phyloP scores from a whole-genome alignment of 2,113 vertebrate species.

The Vicugna pacos region DNA sequence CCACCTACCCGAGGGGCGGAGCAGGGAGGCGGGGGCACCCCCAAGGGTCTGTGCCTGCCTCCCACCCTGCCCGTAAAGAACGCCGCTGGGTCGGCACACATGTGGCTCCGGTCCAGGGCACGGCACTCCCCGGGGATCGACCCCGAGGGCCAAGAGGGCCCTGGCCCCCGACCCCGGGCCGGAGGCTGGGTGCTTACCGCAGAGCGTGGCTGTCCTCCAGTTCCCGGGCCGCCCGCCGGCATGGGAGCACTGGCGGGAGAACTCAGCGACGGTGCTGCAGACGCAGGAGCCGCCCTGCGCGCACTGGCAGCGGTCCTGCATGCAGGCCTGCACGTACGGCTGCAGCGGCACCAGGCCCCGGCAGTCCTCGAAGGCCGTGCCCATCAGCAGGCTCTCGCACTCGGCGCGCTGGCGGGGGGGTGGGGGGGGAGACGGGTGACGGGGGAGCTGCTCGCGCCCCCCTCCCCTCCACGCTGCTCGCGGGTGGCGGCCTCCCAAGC shows the following conservation, averaged over 20 bases:
- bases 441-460: fast-evolving
- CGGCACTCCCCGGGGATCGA: fast-evolving
- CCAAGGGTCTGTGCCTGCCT: neutral
- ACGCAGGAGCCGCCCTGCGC: slow-evolving; percentile 83
- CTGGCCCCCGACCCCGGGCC: fast-evolving
- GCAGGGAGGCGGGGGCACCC: neutral
- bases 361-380: slow-evolving; percentile 89
- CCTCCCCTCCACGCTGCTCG: fast-evolving
- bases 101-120: neutral
- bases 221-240: slow-evolving; percentile 91
- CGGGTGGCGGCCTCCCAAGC: neutral
- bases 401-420: slow-evolving; percentile 71
- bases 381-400: slow-evolving; percentile 88
- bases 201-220: slow-evolving; percentile 93
- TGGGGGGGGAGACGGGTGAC: fast-evolving
- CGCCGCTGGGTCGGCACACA: fast-evolving
- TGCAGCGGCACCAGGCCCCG: slow-evolving; percentile 85
- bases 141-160: fast-evolving
- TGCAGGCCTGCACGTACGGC: slow-evolving; percentile 92
- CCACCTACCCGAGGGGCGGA: neutral
- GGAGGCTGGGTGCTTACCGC: slow-evolving; percentile 87
- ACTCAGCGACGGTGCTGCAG: slow-evolving; percentile 95
- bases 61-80: fast-evolving
- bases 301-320: slow-evolving; percentile 91
- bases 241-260: slow-evolving; percentile 96